Evolutionary conservation across 2,888 invertebrate genomes (phyloP).

Genomic region (Drosophila monieri): DNA sequence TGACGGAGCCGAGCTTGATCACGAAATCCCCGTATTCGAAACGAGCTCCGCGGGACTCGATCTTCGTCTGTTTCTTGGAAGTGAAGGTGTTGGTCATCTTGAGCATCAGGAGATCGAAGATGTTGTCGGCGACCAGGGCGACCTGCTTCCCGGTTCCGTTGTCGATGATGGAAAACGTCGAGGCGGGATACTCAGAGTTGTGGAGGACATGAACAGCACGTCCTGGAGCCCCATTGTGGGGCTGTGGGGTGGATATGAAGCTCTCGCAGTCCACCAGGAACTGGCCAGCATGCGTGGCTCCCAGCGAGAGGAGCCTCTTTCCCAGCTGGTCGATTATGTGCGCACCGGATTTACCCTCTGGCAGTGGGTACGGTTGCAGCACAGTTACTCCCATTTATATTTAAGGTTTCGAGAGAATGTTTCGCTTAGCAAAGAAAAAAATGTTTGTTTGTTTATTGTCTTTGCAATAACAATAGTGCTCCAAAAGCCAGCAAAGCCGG

Average conservation of each 20-base stretch:
- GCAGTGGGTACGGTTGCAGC: conserved; percentile 93
- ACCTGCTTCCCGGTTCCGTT: conserved; percentile 92
- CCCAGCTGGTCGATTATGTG: conserved; percentile 94
- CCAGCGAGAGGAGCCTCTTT: conserved; percentile 91
- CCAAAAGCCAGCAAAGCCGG: too few species aligned
- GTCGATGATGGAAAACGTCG: conserved; percentile 96
- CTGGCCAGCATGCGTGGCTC: conserved; percentile 94
- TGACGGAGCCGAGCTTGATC: conserved; percentile 96
- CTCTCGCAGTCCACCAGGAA: conserved; percentile 98
- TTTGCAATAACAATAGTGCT: not conserved
- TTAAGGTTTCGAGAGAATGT: not conserved
- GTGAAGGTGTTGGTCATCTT: conserved; percentile 95
- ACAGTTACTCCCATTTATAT: conserved; percentile 81
- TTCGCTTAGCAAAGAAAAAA: not conserved
- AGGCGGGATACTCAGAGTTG: conserved; percentile 97
- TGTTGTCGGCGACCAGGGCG: conserved; percentile 94
- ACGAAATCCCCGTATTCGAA: conserved; percentile 96
- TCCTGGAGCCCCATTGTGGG: conserved; percentile 87
- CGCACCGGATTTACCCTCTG: conserved; percentile 95
- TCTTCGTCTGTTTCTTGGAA: conserved; percentile 93
- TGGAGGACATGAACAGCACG: conserved; percentile 96
- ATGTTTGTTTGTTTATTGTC: not conserved
- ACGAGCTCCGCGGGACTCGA: conserved; percentile 94
- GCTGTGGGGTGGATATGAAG: conserved; percentile 89
- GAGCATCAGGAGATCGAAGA: conserved; percentile 95